A percentile compares a stretch with the other conserved stretches of the same genome.
phyloP scores from a whole-genome alignment of 2,113 vertebrate genomes.

The Stegastes partitus region DNA sequence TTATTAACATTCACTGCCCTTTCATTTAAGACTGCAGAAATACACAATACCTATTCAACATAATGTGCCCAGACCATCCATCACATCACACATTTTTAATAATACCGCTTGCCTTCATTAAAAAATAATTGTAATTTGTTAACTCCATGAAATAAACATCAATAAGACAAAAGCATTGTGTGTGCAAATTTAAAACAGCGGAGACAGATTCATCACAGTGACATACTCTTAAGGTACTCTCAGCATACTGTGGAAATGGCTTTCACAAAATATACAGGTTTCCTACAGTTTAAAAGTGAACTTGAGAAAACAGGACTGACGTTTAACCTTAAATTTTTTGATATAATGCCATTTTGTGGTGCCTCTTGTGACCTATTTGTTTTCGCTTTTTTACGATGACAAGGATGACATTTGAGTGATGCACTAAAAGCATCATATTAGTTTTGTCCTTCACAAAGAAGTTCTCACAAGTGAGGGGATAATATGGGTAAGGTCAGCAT shows the following conservation, averaged over 20 bases:
- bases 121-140: no score
- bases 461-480: constrained; percentile 6
- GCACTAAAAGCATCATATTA: constrained; percentile 7
- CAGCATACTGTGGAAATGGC: not conserved
- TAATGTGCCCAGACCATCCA: not conserved
- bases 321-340: constrained; percentile 11
- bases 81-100: not conserved
- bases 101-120: no score
- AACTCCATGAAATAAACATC: not conserved
- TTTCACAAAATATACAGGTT: not conserved
- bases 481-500: constrained; percentile 15
- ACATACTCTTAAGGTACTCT: not conserved
- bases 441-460: not conserved
- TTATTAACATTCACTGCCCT: not conserved
- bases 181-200: not conserved
- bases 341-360: not conserved
- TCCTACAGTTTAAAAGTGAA: not conserved
- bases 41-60: not conserved
- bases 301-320: not conserved
- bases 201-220: not conserved
- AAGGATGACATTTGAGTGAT: not conserved
- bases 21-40: not conserved
- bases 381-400: not conserved
- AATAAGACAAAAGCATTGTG: not conserved
- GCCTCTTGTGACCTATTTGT: not conserved